Conservation (phyloP, 2,888 invertebrate species). For the Sinelater perroti region DNA sequence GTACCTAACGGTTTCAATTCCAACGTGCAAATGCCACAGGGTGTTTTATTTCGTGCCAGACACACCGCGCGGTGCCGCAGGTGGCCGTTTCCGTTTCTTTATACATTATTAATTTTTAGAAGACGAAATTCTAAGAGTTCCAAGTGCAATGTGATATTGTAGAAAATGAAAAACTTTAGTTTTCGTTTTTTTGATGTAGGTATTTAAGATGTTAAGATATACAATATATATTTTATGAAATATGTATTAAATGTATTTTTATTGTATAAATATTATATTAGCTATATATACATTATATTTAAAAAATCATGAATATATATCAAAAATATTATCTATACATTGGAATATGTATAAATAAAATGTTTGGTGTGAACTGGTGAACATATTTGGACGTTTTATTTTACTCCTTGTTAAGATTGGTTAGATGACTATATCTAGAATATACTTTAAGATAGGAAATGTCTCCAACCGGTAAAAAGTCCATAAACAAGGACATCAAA, state of each 20-base stretch:
- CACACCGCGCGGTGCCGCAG: too few species aligned
- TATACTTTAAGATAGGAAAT: too few species aligned
- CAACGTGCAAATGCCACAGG: conserved; percentile 5
- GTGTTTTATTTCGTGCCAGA: conserved; percentile 21
- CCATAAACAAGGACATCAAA: too few species aligned
- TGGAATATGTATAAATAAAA: conserved; percentile 37
- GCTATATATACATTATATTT: conserved; percentile 38
- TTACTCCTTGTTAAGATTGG: too few species aligned
- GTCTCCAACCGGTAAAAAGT: too few species aligned
- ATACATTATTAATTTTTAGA: conserved; percentile 41
- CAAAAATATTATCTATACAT: conserved; percentile 40
- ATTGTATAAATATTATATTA: conserved; percentile 42
- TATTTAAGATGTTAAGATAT: conserved; percentile 45
- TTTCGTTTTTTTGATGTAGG: conserved; percentile 36
- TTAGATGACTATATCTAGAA: too few species aligned
- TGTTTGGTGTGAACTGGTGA: conserved; percentile 32
- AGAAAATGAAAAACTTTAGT: conserved; percentile 49
- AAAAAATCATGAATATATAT: conserved; percentile 36
- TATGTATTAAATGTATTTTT: conserved; percentile 56
- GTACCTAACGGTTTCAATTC: neutral
- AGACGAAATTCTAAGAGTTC: conserved; percentile 48
- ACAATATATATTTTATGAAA: conserved; percentile 58
- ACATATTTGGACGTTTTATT: conserved; percentile 14
- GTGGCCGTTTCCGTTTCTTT: conserved; percentile 31
- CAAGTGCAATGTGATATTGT: conserved; percentile 59